Base-by-base conservation (phyloP, 2,888 invertebrate genomes). In the Petrophora chlorosata region DNA sequence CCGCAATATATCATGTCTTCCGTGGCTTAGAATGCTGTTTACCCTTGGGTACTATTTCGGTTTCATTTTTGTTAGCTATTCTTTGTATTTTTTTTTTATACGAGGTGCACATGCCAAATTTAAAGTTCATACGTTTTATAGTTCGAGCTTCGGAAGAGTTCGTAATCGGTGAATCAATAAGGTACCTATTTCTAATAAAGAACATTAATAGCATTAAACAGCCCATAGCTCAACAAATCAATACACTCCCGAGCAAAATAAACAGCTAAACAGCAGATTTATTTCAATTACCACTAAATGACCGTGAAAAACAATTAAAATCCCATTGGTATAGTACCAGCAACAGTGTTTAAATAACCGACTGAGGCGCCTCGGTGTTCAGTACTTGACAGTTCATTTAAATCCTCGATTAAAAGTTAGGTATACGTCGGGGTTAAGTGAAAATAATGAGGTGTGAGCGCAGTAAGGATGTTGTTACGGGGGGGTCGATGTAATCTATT, bases 271-370 rank as follows among this genome's bases (percentile, higher is more conserved):
- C 74, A 76, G 76, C 75, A 76, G 81, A 86, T 85, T 85, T 82
- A 85, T 85, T 79, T 79, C 83, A 85, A 88, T 85, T 80, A 79
- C 69, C 66, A 63, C 67, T 61, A 81, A 83, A 86, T 85, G 79
- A 84, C 82, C 87, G 85, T 88, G 87, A 85, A 87, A 87, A 84
- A 85, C 84, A 87, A 88, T 88, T 88, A 88, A 75, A 79, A 82
- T 76, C 73, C 76, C 73, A 82, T 80, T 78, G 78, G 76, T 73
- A 70, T 70, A 67, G 75, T 76, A 76, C 60, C 64, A 70, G 63
- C 69, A 63, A 64, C 63, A 64, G 69, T 70, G 70, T 67, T 71
- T 85, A 82, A 84, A 86, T 79, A 81, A 83, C 74, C 61, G 66
- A 59, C 65, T 52, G 59, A 59, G 67, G 66, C 61, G 65, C 71